Evolutionary conservation across 2,888 invertebrate species (phyloP).

Genomic region (Tupiocoris notatus): DNA sequence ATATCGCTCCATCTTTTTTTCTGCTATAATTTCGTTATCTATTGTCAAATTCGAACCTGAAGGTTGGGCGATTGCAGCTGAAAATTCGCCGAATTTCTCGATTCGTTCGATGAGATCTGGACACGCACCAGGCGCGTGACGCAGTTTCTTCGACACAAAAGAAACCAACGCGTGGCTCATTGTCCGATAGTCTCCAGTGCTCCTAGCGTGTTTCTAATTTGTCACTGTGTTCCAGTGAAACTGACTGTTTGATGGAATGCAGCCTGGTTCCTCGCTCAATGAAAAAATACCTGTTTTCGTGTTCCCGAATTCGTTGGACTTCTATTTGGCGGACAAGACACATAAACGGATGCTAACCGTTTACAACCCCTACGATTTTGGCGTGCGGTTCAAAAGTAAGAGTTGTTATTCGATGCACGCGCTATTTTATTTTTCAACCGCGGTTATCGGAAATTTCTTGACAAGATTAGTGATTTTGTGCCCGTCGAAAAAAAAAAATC

Average conservation of each 20-base stretch:
- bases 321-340: conserved; percentile 71
- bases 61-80: too few species aligned
- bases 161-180: not conserved
- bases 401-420: too few species aligned
- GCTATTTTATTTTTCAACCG: too few species aligned
- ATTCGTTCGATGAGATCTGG: not conserved
- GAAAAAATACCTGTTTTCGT: conserved; percentile 76
- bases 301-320: conserved; percentile 73
- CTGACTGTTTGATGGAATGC: conserved; percentile 50
- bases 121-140: not conserved
- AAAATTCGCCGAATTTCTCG: too few species aligned
- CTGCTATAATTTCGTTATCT: too few species aligned
- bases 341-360: conserved; percentile 79
- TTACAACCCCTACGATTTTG: conserved; percentile 82
- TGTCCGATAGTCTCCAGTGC: not conserved
- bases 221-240: not conserved
- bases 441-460: too few species aligned
- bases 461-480: too few species aligned
- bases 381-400: conserved; percentile 77
- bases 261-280: conserved; percentile 49
- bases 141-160: not conserved
- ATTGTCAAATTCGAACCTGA: too few species aligned
- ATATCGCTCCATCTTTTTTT: too few species aligned
- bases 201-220: not conserved
- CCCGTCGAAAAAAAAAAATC: too few species aligned